These are phyloP conservation scores for Salmo trutta DNA, from an alignment of 2,797 vertebrate species.

Conservation along the genomic window DNA sequence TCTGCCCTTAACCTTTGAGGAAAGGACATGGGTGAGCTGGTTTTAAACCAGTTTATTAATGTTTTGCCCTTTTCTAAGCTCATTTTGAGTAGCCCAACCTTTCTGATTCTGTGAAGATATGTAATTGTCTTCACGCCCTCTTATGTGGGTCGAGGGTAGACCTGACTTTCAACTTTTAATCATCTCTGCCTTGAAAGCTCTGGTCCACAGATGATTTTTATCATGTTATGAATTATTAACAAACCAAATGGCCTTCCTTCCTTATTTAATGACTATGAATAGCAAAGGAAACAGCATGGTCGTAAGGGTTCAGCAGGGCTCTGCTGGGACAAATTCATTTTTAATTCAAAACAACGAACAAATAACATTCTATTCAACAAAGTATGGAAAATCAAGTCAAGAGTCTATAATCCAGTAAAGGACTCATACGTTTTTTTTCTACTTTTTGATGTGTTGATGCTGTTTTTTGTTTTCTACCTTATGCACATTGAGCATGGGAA, in stretches of 20 bases:
- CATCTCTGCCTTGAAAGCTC: slow-evolving; percentile 15
- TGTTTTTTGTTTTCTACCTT: too few species aligned
- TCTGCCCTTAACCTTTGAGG: not conserved
- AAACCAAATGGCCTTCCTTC: slow-evolving; percentile 48
- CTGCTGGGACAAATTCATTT: slow-evolving; percentile 11
- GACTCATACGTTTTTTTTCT: too few species aligned
- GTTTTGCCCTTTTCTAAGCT: too few species aligned
- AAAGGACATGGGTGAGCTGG: not conserved
- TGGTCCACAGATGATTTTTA: slow-evolving; percentile 39
- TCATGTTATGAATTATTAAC: slow-evolving; percentile 44
- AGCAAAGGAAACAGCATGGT: slow-evolving; percentile 26
- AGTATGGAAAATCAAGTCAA: too few species aligned
- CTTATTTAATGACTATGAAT: slow-evolving; percentile 49
- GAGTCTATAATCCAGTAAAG: not conserved
- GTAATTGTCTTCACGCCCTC: slow-evolving; percentile 12
- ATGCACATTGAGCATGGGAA: too few species aligned
- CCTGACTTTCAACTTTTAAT: not conserved
- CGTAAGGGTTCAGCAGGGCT: slow-evolving; percentile 13
- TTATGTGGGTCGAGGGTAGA: not conserved
- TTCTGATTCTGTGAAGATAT: not conserved
- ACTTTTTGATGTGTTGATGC: too few species aligned
- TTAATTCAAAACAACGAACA: too few species aligned
- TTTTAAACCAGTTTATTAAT: too few species aligned
- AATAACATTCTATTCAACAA: too few species aligned
- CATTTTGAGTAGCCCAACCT: too few species aligned